Evolutionary conservation across 2,797 vertebrate genomes (phyloP), one percentile per base, ranked within the genome.

Genomic region (Gobionotothen gibberifrons): DNA sequence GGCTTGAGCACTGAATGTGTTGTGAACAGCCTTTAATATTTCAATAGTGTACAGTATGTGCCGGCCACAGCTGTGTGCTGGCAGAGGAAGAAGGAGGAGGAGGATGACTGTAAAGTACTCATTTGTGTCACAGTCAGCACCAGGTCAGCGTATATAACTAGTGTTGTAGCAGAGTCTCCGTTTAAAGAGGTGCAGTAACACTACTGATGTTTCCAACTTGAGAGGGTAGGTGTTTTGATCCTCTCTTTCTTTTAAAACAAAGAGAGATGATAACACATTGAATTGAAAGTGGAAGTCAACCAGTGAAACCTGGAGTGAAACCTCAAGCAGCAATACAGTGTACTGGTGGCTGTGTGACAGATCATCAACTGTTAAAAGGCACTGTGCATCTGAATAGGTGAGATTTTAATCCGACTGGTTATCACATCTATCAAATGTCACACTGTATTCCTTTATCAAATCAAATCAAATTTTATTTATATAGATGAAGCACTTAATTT

Each of bases 11-110:
- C 5, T 15, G 7, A 72, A 52, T 13, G 26, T 67, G 21, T 56
- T 16, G 19, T 72, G 69, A 21, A 69, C 19, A 58, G 66, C 4
- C 59, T 48, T 74, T 36, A 72, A 82, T 75, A 70, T 71, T 72
- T 74, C 47, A 72, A 48, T 15, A 60, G 51, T 48, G 14, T 29
- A 54, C 59, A 65, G 46, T 68, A 53, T 42, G 62, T 65, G n/a
- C 49, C 47, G 63, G 51, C 14, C 19, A 72, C 55, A 72, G 63
- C 36, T 65, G 43, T 21, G 46, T 74, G 74, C 0, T 47, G 48
- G 67, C 3, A 22, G 3, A 36, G 26, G 16, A 15, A 21, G 54
- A 69, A 44, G 19, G n/a, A 22, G 2, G n/a, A 22, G 2, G 48
- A 40, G 22, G 47, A 26, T 73, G 44, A 76, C 43, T 54, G 21